Evolutionary conservation across 2,797 vertebrate genomes (phyloP), one percentile per base, ranked within the genome.

Genomic region (Danio albolineatus): DNA sequence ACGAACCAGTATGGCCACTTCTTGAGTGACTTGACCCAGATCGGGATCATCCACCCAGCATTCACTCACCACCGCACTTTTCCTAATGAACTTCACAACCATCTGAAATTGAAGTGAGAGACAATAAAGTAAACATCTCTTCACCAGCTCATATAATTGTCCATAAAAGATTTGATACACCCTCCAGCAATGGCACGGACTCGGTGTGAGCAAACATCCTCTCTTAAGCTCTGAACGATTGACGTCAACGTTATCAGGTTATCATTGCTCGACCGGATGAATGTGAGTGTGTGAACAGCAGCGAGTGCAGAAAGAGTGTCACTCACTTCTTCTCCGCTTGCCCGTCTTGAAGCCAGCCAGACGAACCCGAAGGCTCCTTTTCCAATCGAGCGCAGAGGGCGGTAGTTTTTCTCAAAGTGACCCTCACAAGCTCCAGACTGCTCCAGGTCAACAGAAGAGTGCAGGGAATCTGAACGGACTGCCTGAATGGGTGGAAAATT

Each of bases 361-460:
- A 99, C 97, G 78, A 97, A 97, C 59, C 97, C 97, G 48, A 98
- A 99, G 19, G 97, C 95, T 54, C 97, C 97, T 76, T 96, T 98
- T 59, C 98, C 97, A 39, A 98, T 86, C 1, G 95, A 94, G 70
- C 85, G 90, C 51, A 96, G 65, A 0, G 95, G 96, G 86, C 86
- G 90, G 76, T 98, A 99, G 78, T 96, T 93, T 61, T 92, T 90
- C 49, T 90, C 91, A 57, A 97, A 98, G 38, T 94, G 91, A 12
- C 97, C 97, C 8, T 96, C 95, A 21, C 94, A 96, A 41, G 96
- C 97, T 19, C 88, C 92, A 62, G 95, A 89, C 60, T 93, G 90
- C 71, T 97, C 95, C 14, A 96, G 90, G 81, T 97, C 95, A 86
- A 91, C 85, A 4, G 91, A 93, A 82, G 92, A 93, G 79, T 78